Percentiles rank a stretch among this genome's conserved stretches.
Evolutionary conservation across 1,140 invertebrate species (phyloP).

Genomic region (Drosophila busckii): DNA sequence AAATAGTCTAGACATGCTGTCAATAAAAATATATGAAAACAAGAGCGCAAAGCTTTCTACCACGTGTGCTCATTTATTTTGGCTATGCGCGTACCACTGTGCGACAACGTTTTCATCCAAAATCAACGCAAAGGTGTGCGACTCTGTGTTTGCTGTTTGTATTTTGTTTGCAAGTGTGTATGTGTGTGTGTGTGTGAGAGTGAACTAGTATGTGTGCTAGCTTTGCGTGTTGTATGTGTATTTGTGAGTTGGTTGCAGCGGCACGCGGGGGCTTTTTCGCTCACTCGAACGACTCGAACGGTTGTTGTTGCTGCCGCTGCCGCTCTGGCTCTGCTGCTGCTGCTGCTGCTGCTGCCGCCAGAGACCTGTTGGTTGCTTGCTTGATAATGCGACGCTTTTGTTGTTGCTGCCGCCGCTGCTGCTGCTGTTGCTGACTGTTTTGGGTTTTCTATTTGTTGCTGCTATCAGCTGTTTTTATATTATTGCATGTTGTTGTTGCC

Average conservation of each 20-base stretch:
- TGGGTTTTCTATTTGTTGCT: conserved; percentile 56
- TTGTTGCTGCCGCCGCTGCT: conserved; percentile 32
- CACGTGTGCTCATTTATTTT: conserved; percentile 21
- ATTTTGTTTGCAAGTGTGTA: conserved; percentile 14
- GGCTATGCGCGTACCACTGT: conserved; percentile 14
- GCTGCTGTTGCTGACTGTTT: conserved; percentile 33
- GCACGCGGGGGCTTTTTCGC: conserved; percentile 63
- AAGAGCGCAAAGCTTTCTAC: neutral
- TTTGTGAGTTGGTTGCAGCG: conserved; percentile 59
- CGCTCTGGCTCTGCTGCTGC: conserved; percentile 10
- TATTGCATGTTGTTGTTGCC: conserved; percentile 65
- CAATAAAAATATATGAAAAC: neutral
- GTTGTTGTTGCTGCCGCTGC: conserved; percentile 13
- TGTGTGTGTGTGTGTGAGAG: conserved; percentile 26
- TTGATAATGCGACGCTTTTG: conserved; percentile 67
- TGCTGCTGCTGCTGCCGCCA: conserved; percentile 38
- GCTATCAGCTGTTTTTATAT: conserved; percentile 76
- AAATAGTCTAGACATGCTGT: too few species aligned
- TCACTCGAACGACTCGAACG: conserved; percentile 22
- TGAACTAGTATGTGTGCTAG: conserved; percentile 6
- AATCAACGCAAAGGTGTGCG: conserved; percentile 75
- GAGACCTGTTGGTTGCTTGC: conserved; percentile 69
- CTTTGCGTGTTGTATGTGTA: conserved; percentile 19
- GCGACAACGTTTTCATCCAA: conserved; percentile 55
- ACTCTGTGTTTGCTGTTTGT: conserved; percentile 45